Conservation (phyloP, 2,888 invertebrate genomes). For the Andrena chrysosceles region DNA sequence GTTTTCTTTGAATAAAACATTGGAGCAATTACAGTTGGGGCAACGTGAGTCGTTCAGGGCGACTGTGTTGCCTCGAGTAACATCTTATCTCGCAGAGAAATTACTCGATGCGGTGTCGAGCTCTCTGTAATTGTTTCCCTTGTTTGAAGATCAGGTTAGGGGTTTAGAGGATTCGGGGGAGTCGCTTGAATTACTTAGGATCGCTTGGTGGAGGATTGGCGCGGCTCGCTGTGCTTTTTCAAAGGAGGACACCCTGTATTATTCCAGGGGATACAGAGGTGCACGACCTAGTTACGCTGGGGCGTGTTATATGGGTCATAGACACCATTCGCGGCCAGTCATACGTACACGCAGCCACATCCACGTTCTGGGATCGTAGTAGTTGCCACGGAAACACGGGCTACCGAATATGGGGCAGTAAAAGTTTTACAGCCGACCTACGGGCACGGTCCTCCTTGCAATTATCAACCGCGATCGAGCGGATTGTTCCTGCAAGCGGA, state of each 20-base stretch:
- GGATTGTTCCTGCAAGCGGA: background rate
- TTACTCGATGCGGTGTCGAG: background rate
- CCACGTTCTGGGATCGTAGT: constrained; percentile 46
- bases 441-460: background rate
- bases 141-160: background rate
- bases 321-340: constrained; percentile 79
- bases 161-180: background rate
- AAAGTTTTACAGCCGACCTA: constrained; percentile 39
- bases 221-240: constrained; percentile 36
- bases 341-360: constrained; percentile 66
- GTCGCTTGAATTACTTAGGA: background rate
- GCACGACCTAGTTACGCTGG: constrained; percentile 83
- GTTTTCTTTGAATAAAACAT: constrained; percentile 14
- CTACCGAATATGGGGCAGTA: constrained; percentile 50
- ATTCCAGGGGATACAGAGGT: constrained; percentile 82
- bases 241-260: constrained; percentile 80
- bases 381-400: constrained; percentile 72
- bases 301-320: constrained; percentile 84
- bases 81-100: background rate
- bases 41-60: no score
- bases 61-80: background rate
- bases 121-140: background rate
- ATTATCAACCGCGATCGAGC: constrained; percentile 31
- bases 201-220: background rate
- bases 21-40: background rate